Evolutionary conservation across 2,888 invertebrate species (phyloP).

Genomic region (Drosophila emarginata): DNA sequence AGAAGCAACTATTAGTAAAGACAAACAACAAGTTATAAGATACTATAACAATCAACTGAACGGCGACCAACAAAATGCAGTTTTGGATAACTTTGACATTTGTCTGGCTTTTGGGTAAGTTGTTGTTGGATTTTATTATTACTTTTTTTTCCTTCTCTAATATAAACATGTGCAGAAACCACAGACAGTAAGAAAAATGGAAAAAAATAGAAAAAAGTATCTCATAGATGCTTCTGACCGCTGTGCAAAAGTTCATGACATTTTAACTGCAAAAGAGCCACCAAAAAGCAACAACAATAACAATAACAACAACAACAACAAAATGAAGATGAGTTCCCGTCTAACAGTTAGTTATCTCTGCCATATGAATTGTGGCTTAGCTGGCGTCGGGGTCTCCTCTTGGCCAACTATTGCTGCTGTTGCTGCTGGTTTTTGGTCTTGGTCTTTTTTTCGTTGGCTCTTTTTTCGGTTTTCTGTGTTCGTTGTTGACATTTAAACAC

Average conservation of each 20-base stretch:
- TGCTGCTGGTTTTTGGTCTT: conserved; percentile 20
- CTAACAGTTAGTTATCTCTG: conserved; percentile 44
- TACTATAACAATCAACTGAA: conserved; percentile 37
- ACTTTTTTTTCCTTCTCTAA: not conserved
- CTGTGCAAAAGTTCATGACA: conserved; percentile 54
- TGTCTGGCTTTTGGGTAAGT: conserved; percentile 72
- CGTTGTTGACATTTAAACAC: conserved; percentile 74
- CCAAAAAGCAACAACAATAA: not conserved
- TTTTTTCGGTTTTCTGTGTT: conserved; percentile 47
- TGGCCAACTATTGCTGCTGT: not conserved
- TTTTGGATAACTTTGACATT: conserved; percentile 77
- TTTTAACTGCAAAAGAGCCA: conserved; percentile 25
- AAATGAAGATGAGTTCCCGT: conserved; percentile 60
- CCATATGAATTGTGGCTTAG: conserved; percentile 60
- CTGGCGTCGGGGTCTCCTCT: conserved; percentile 27
- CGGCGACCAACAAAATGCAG: conserved; percentile 59
- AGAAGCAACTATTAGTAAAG: conserved; percentile 21
- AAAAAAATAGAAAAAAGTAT: conserved; percentile 33
- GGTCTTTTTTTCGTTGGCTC: conserved; percentile 49
- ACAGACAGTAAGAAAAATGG: conserved; percentile 6
- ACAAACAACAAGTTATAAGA: conserved; percentile 26
- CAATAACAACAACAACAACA: too few relatives aligned
- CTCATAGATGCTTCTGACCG: conserved; percentile 57
- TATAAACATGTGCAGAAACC: conserved; percentile 43
- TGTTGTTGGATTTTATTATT: conserved; percentile 28